Conservation (phyloP, 2,888 invertebrate genomes). For the Trissolcus japonicus region DNA sequence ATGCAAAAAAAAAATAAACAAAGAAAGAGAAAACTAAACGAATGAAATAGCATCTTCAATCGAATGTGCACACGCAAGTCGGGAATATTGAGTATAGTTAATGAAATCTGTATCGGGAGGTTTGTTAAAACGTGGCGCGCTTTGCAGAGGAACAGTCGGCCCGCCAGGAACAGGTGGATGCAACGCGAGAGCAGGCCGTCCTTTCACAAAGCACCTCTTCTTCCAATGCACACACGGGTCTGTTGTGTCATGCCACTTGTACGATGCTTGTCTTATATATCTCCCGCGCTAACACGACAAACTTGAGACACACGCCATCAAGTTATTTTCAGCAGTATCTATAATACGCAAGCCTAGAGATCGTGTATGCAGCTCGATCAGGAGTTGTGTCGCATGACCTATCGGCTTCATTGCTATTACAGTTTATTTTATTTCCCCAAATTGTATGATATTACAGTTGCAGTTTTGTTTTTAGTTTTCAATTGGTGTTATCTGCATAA, state of each 20-base stretch:
- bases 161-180: constrained; percentile 73
- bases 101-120: constrained; percentile 11
- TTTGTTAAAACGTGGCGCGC: constrained; percentile 63
- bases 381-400: constrained; percentile 22
- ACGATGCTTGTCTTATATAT: constrained; percentile 64
- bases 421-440: too few species aligned
- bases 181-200: constrained; percentile 71
- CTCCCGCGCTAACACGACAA: constrained; percentile 55
- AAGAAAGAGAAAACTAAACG: too few species aligned
- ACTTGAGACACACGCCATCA: constrained; percentile 35
- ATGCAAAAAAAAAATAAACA: constrained; percentile 1
- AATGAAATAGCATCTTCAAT: constrained; percentile 9
- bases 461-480: too few species aligned
- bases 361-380: constrained; percentile 6
- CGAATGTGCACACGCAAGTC: constrained; percentile 37
- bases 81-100: constrained; percentile 1
- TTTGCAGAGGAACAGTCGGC: constrained; percentile 75
- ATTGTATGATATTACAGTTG: too few species aligned
- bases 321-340: constrained; percentile 24
- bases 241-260: constrained; percentile 74
- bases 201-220: constrained; percentile 74
- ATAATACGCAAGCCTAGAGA: not conserved
- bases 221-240: constrained; percentile 75
- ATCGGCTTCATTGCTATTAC: constrained; percentile 13
- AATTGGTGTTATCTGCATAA: too few species aligned